Evolutionary conservation across 2,113 vertebrate species (phyloP).

Genomic region (Myotis brandtii): DNA sequence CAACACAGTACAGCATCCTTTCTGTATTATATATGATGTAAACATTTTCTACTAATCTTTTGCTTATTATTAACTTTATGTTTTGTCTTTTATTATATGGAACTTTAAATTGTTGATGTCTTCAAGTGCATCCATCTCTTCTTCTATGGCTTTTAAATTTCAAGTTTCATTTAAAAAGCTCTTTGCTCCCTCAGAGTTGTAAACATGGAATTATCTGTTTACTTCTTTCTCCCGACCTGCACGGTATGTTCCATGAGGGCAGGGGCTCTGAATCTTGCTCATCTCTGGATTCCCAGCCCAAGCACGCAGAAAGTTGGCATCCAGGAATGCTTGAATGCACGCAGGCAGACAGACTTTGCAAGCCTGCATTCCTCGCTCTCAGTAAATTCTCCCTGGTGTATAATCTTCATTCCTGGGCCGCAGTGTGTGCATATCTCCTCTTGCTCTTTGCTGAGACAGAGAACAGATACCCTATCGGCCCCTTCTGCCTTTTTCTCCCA

Average conservation of each 20-base stretch:
- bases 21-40: background rate
- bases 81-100: background rate
- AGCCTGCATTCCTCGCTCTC: background rate
- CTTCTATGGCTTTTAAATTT: constrained; percentile 12
- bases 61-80: background rate
- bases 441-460: constrained; percentile 33
- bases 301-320: background rate
- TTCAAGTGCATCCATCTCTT: constrained; percentile 7
- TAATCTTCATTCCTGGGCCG: background rate
- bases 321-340: background rate
- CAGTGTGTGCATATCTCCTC: background rate
- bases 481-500: background rate
- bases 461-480: background rate
- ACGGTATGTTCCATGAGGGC: background rate
- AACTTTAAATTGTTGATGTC: constrained; percentile 2
- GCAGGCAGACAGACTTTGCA: background rate
- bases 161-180: background rate
- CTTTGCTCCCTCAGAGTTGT: background rate
- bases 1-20: background rate
- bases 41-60: background rate
- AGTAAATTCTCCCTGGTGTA: background rate
- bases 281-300: background rate
- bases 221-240: background rate
- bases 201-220: background rate
- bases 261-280: background rate